Evolutionary conservation across 2,888 invertebrate species (phyloP), one percentile per base, ranked within the genome.

Genomic region (Sthenelais limicola): DNA sequence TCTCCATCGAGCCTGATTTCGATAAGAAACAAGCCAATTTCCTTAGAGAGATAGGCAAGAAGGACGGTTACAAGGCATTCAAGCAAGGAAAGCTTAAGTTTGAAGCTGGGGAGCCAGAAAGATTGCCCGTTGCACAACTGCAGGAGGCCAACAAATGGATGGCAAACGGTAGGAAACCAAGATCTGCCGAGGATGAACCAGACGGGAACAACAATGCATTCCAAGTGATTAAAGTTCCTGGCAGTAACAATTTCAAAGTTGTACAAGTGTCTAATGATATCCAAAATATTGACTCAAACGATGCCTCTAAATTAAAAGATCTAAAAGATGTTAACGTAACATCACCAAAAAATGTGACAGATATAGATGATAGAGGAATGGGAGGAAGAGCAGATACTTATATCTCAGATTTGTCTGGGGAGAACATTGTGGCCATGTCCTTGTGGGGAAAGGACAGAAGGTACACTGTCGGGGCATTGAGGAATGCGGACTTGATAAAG

Each of bases 381-480:
- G 21, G 9, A n/a, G 38, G 26, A 5, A 43, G 26, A 9, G 35
- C 35, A 1, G 38, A 35, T 18, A 62, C 62, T 21, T 62, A 62
- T 18, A 35, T 62, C 12, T 43, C 62, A 2, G 7, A 24, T 12
- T 26, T 62, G 62, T 54, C 35, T 3, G 38, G 38, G 38, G 54
- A 71, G 62, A 72, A 67, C 7, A 69, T 77, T 21, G 62, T 77
- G 7, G 73, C 76, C 32, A 77, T 77, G 74, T 75, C 76, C 7
- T 72, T 77, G 24, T 76, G 78, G 68, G 69, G 69, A 9, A 68
- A 68, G 5, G 33, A 54, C 35, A 24, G 52, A 18, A 24, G 72
- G 0, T 79, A 79, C 74, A 73, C 75, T 5, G 47, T 73, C 7
- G 79, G 79, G 3, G 77, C 74, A 2, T 28, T 79, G 18, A 43